A percentile compares a stretch with the other conserved stretches of the same genome.
Conservation (phyloP, 2,888 invertebrate species). For the Synanthedon tipuliformis region DNA sequence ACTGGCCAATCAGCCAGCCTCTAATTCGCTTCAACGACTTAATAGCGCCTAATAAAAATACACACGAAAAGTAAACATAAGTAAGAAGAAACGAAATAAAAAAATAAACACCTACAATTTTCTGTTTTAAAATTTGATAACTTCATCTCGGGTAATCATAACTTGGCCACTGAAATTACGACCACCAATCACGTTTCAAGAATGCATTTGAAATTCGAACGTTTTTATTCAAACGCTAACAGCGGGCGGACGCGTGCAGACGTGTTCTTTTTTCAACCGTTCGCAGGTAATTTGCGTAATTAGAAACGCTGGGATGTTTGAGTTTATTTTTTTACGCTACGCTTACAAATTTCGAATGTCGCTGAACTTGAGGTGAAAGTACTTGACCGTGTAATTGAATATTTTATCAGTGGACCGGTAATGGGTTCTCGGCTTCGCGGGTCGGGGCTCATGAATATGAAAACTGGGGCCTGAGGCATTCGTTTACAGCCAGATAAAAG, state of each 20-base stretch:
- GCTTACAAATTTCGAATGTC: slow-evolving; percentile 28
- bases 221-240: slow-evolving; percentile 30
- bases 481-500: not conserved
- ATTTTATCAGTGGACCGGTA: slow-evolving; percentile 28
- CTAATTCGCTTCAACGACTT: slow-evolving; percentile 19
- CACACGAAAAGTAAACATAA: slow-evolving; percentile 45
- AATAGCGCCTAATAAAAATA: slow-evolving; percentile 45
- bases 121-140: slow-evolving; percentile 49
- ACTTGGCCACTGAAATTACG: slow-evolving; percentile 30
- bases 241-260: slow-evolving; percentile 29
- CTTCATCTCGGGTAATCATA: slow-evolving; percentile 59
- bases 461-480: slow-evolving; percentile 5
- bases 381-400: slow-evolving; percentile 41
- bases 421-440: slow-evolving; percentile 5
- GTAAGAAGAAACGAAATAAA: slow-evolving; percentile 34
- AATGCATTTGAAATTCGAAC: slow-evolving; percentile 42
- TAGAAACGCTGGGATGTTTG: not conserved
- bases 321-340: slow-evolving; percentile 17
- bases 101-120: slow-evolving; percentile 35
- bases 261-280: slow-evolving; percentile 19
- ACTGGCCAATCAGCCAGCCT: not conserved
- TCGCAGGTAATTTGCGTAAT: not conserved
- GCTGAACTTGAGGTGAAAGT: slow-evolving; percentile 38
- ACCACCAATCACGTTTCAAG: slow-evolving; percentile 36
- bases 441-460: not conserved